Base-by-base conservation (phyloP, 37 sponge, comb jelly and placozoan species). In the Petrosia ficiformis region DNA sequence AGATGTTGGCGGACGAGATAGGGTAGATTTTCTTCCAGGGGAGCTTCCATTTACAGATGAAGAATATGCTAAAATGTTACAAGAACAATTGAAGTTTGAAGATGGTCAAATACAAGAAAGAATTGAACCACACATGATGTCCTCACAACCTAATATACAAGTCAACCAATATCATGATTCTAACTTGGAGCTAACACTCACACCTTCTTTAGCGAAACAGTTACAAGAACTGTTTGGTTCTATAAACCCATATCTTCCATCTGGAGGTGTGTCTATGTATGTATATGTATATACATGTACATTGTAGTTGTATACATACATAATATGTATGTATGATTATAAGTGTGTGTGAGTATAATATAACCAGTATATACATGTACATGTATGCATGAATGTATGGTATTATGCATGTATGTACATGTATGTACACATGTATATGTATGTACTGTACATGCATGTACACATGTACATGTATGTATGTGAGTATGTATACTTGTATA, bases 141-240 rank as follows among this genome's bases (percentile, higher is more conserved):
- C 6, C 5, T 8, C 63, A n/a, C 5, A 61, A 29, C 11, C 11
- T 6, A 29, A 29, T 6, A 61, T n/a, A 26, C 25, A 22, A n/a
- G 26, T 6, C 70, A 68, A 28, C 8, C 5, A 24, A 24, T n/a
- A 29, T 11, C 14, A 8, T 1, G 87, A 87, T 21, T 71, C 57
- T 39, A 81, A 87, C 67, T 73, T 90, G 31, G 69, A 75, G 14
- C 34, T 90, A 77, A 77, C 30, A 34, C 70, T 90, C 42, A 59
- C 82, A 2, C 42, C 63, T 1, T 77, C 86, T 22, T 71, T 90
- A 3, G 91, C 86, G 0, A 30, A 36, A 21, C 78, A 81, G 42
- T 75, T 90, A 48, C 86, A 90, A 59, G 35, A 68, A 5, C 26
- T 85, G 74, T 90, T 74, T 90, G 91, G 91, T 0, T 65, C 85